Conservation (phyloP, 2,797 vertebrate genomes). For the Anolis apletophallus region DNA sequence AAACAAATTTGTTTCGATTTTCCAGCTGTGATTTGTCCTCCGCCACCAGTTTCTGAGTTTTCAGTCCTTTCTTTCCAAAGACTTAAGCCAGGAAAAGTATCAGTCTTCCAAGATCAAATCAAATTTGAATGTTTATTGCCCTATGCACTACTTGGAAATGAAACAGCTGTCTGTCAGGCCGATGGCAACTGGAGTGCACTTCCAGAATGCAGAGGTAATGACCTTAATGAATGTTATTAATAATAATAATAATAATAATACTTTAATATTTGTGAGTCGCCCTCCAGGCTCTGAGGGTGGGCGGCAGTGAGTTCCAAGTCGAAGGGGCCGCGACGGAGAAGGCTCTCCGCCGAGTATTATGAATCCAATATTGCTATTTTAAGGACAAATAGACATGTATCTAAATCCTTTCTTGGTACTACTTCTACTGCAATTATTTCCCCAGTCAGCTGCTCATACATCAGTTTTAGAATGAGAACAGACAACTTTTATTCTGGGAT, state of each 20-base stretch:
- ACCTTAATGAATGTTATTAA: too few species aligned
- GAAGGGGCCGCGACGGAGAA: too few species aligned
- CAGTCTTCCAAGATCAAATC: conserved; percentile 72
- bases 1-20: conserved; percentile 36
- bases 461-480: not conserved
- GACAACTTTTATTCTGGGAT: not conserved
- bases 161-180: conserved; percentile 82
- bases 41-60: conserved; percentile 77
- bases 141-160: conserved; percentile 82
- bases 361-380: not conserved
- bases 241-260: too few species aligned
- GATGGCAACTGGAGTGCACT: conserved; percentile 81
- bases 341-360: too few species aligned
- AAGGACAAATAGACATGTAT: not conserved
- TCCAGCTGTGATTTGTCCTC: conserved; percentile 84
- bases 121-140: conserved; percentile 83
- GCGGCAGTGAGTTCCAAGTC: too few species aligned
- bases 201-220: conserved; percentile 85
- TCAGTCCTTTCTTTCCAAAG: conserved; percentile 77
- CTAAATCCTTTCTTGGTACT: not conserved
- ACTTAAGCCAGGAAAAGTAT: conserved; percentile 57
- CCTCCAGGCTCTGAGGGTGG: too few species aligned
- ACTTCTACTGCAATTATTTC: not conserved
- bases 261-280: too few species aligned
- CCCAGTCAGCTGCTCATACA: not conserved